Evolutionary conservation across 1,140 invertebrate species (phyloP).

Genomic region (Reticulitermes speratus): DNA sequence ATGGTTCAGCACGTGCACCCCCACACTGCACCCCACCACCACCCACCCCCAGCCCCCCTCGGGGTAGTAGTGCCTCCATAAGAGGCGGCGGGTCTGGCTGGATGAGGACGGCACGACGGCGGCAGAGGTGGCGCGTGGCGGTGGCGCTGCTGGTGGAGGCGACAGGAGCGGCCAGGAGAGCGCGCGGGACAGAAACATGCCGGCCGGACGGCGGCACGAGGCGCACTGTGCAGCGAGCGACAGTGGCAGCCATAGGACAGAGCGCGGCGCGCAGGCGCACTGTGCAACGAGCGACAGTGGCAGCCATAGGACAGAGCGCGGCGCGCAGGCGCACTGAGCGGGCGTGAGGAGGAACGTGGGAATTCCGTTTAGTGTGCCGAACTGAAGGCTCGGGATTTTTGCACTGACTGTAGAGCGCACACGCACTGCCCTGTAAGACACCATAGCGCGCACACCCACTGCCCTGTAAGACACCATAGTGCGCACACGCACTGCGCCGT

Average conservation of each 20-base stretch:
- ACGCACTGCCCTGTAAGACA: no score
- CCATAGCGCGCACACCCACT: no score
- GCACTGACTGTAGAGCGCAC: no score
- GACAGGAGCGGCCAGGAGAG: neutral
- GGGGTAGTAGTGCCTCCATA: constrained; percentile 59
- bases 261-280: neutral
- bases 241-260: neutral
- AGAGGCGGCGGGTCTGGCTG: constrained; percentile 45
- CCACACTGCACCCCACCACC: constrained; percentile 53
- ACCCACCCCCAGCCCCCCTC: constrained; percentile 64
- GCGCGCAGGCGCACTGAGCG: no score
- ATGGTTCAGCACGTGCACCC: constrained; percentile 52
- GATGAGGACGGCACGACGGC: constrained; percentile 36
- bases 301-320: no score
- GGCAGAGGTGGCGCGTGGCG: neutral
- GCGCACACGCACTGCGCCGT: no score
- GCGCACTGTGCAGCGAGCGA: neutral
- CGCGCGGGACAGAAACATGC: neutral
- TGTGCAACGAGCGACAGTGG: no score
- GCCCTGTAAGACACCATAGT: no score
- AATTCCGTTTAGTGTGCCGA: no score
- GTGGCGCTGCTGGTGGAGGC: neutral
- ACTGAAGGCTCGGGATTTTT: no score
- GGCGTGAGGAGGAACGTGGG: no score
- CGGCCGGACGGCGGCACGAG: neutral